A percentile compares a stretch with the other conserved stretches of the same genome.
Conservation (phyloP, 2,888 invertebrate species). For the Heterodera filipjevi region DNA sequence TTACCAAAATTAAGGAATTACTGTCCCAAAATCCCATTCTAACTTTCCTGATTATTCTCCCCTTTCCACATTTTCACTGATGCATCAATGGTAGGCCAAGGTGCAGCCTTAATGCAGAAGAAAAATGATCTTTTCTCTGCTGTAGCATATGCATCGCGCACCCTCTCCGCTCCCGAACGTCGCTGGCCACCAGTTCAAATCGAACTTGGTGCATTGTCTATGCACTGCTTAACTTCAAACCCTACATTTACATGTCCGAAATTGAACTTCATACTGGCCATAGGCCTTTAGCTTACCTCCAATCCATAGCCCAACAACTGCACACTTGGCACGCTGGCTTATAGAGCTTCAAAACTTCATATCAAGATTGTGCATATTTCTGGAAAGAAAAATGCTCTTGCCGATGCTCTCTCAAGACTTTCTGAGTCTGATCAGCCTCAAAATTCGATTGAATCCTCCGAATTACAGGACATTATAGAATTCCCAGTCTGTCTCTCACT, state of each 20-base stretch:
- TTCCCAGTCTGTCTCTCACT: conserved; percentile 12
- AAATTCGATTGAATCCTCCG: not conserved
- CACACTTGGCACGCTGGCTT: conserved; percentile 30
- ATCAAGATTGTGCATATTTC: conserved; percentile 30
- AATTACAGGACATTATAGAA: conserved; percentile 25
- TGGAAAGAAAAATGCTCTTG: conserved; percentile 29
- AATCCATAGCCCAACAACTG: conserved; percentile 24
- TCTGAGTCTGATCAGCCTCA: not conserved
- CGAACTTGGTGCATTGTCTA: conserved; percentile 38
- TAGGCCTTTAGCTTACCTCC: conserved; percentile 29
- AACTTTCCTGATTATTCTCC: conserved; percentile 27
- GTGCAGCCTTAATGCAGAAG: conserved; percentile 37
- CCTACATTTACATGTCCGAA: conserved; percentile 33
- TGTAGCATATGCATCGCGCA: conserved; percentile 27
- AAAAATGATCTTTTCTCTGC: conserved; percentile 23
- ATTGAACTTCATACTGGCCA: conserved; percentile 39
- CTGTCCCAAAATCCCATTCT: conserved; percentile 28
- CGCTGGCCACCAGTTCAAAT: conserved; percentile 35
- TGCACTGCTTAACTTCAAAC: conserved; percentile 31
- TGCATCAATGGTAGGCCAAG: conserved; percentile 30
- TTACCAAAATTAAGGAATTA: conserved; percentile 33
- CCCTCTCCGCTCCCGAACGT: conserved; percentile 14
- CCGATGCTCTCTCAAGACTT: conserved; percentile 28
- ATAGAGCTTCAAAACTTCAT: conserved; percentile 31
- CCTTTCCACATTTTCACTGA: conserved; percentile 36